phyloP scores from a whole-genome alignment of 2,888 invertebrate genomes.

The Machimus rusticus region DNA sequence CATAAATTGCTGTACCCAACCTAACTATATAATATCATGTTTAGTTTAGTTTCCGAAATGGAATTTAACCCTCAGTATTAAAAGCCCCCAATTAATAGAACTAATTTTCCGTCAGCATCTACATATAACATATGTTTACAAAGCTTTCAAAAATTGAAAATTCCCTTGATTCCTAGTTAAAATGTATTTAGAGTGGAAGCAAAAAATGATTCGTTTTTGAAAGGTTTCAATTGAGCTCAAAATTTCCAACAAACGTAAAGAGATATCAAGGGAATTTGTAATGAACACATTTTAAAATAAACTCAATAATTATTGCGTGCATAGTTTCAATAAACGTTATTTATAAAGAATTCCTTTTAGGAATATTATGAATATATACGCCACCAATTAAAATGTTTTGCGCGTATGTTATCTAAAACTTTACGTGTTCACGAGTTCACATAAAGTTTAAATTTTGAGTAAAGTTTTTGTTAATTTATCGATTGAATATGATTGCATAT shows the following conservation, averaged over 20 bases:
- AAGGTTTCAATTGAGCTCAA: background rate
- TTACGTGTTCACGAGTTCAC: too few relatives aligned
- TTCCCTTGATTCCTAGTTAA: background rate
- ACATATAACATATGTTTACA: too few relatives aligned
- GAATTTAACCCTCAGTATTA: background rate
- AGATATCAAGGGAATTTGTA: background rate
- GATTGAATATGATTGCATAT: too few relatives aligned
- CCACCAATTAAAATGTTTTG: background rate
- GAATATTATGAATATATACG: background rate
- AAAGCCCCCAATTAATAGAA: background rate
- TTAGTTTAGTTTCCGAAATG: too few relatives aligned
- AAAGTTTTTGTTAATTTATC: too few relatives aligned
- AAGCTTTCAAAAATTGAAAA: background rate
- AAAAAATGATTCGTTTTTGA: background rate
- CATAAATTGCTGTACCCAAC: too few relatives aligned
- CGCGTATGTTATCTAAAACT: too few relatives aligned
- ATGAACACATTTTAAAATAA: background rate
- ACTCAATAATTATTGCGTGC: too few relatives aligned
- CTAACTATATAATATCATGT: too few relatives aligned
- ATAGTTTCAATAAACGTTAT: too few relatives aligned
- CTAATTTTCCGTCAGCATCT: background rate
- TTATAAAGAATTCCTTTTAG: background rate
- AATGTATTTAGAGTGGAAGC: background rate
- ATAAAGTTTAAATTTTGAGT: too few relatives aligned
- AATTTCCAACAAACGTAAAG: background rate